A percentile compares a stretch with the other conserved stretches of the same genome.
phyloP scores from a whole-genome alignment of 2,113 vertebrate genomes.

The Strix uralensis region DNA sequence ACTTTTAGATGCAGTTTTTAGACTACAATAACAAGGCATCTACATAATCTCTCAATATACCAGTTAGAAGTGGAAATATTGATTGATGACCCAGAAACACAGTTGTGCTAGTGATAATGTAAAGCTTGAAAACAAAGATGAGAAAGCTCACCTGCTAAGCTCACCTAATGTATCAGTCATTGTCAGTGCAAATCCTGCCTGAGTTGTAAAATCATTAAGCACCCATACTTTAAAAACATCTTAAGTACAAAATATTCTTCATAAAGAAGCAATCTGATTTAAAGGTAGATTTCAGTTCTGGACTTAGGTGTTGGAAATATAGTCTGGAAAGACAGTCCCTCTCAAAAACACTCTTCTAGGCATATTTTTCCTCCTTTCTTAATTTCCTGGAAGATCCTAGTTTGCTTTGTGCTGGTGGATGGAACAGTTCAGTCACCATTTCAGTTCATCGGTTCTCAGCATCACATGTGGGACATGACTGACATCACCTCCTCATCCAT shows the following conservation, averaged over 20 bases:
- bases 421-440: neutral
- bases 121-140: neutral
- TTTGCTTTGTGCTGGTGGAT: accelerated
- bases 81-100: neutral
- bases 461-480: neutral
- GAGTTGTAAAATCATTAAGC: neutral
- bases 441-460: neutral
- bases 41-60: neutral
- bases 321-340: neutral
- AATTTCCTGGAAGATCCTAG: neutral
- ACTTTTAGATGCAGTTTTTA: neutral
- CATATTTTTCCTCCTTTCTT: neutral
- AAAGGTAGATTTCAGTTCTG: neutral
- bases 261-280: neutral
- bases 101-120: neutral
- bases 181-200: neutral
- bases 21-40: neutral
- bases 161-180: neutral
- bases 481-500: neutral
- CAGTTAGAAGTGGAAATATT: neutral
- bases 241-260: neutral
- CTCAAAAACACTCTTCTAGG: neutral
- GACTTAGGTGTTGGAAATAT: neutral
- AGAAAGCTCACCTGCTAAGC: neutral
- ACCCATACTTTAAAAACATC: neutral